Evolutionary conservation across 2,113 vertebrate species (phyloP).

Genomic region (Pionites leucogaster): DNA sequence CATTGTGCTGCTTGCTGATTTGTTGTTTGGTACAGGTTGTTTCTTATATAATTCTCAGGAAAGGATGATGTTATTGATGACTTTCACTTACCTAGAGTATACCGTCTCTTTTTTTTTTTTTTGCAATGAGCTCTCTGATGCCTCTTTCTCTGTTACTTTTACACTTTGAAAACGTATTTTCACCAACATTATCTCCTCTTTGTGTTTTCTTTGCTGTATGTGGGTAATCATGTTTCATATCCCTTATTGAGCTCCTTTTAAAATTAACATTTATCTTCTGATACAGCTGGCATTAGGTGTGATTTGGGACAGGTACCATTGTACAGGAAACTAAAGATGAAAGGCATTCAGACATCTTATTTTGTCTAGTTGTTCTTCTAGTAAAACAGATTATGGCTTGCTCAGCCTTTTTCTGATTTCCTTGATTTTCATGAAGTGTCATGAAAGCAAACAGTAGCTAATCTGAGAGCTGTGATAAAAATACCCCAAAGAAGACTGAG

Average conservation of each 20-base stretch:
- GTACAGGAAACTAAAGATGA: neutral
- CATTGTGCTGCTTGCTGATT: neutral
- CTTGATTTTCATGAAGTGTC: neutral
- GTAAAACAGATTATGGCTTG: neutral
- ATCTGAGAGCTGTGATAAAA: neutral
- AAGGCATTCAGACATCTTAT: neutral
- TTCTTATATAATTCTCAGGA: neutral
- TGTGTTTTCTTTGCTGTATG: neutral
- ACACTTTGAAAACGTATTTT: neutral
- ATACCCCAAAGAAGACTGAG: neutral
- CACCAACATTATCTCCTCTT: neutral
- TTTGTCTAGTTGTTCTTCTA: neutral
- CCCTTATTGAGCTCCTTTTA: neutral
- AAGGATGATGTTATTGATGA: neutral
- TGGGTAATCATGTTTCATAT: neutral
- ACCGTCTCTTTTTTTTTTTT: neutral
- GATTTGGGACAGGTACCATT: neutral
- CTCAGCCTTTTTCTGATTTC: neutral
- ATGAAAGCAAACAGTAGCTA: neutral
- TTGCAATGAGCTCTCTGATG: neutral
- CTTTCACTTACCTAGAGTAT: neutral
- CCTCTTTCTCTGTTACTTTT: neutral
- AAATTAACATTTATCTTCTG: neutral
- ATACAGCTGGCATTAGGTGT: neutral
- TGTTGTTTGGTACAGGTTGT: neutral